A percentile compares a stretch with the other conserved stretches of the same genome.
Conservation (phyloP, 2,113 vertebrate genomes). For the Struthidea cinerea region DNA sequence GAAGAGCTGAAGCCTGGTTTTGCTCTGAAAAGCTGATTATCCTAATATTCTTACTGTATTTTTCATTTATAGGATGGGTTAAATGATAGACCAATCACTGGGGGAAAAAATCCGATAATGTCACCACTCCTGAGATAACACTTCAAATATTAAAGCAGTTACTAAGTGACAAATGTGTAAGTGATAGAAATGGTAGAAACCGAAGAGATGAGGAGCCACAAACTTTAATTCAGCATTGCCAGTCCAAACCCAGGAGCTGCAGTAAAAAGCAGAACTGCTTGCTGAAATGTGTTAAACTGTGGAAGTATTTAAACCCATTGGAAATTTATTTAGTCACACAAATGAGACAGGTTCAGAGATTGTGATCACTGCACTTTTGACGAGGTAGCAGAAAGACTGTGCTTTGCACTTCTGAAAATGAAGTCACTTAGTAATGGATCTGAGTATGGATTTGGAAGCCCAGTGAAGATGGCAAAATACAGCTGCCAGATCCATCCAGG, state of each 20-base stretch:
- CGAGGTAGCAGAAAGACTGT: not conserved
- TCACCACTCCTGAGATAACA: not conserved
- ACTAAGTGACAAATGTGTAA: not conserved
- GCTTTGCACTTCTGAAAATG: not conserved
- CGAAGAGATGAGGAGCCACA: not conserved
- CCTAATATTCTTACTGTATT: not conserved
- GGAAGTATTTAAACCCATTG: not conserved
- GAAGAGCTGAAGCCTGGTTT: not conserved
- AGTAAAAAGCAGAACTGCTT: not conserved
- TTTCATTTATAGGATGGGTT: not conserved
- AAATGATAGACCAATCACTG: not conserved
- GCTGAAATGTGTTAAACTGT: not conserved
- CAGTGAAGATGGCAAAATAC: not conserved
- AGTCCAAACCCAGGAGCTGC: not conserved
- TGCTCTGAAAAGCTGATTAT: not conserved
- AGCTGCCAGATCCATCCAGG: not conserved
- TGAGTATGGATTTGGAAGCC: not conserved
- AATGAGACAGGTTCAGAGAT: not conserved
- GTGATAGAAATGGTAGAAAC: not conserved
- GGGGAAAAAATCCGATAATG: not conserved
- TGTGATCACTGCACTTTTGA: not conserved
- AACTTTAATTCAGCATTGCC: not conserved
- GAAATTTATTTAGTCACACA: not conserved
- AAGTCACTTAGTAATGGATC: not conserved
- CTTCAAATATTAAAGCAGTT: not conserved